Percentiles rank a stretch among this genome's conserved stretches.
These are phyloP conservation scores for Acleris holmiana DNA, from an alignment of 2,888 invertebrate genomes.

Conservation along the genomic window DNA sequence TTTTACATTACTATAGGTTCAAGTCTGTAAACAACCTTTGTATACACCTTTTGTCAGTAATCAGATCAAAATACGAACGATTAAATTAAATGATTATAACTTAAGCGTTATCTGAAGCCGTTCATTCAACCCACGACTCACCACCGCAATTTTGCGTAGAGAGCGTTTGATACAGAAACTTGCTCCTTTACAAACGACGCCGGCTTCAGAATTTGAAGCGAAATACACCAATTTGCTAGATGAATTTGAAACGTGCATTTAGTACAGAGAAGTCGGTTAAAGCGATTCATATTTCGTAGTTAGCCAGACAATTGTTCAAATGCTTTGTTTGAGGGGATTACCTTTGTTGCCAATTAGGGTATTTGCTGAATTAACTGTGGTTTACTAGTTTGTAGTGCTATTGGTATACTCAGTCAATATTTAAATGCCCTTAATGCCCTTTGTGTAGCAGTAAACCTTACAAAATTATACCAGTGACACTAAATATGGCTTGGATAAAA, in stretches of 20 bases:
- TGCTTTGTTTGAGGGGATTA: not conserved
- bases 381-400: no score
- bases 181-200: constrained; percentile 24
- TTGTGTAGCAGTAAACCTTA: no score
- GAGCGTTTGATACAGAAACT: constrained; percentile 41
- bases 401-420: no score
- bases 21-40: no score
- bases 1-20: no score
- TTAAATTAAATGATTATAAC: not conserved
- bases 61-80: no score
- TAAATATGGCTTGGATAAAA: no score
- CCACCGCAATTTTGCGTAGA: constrained; percentile 15
- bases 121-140: not conserved
- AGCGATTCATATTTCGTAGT: constrained; percentile 8
- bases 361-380: not conserved
- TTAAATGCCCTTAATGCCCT: no score
- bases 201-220: constrained; percentile 11
- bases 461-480: no score
- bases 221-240: constrained; percentile 19
- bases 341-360: no score
- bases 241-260: constrained; percentile 18
- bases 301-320: not conserved
- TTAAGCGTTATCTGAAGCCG: not conserved
- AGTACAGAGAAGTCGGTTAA: constrained; percentile 6
- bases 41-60: no score